These are phyloP conservation scores for Alectoris magna DNA, from an alignment of 2,797 vertebrate species.

Conservation along the genomic window DNA sequence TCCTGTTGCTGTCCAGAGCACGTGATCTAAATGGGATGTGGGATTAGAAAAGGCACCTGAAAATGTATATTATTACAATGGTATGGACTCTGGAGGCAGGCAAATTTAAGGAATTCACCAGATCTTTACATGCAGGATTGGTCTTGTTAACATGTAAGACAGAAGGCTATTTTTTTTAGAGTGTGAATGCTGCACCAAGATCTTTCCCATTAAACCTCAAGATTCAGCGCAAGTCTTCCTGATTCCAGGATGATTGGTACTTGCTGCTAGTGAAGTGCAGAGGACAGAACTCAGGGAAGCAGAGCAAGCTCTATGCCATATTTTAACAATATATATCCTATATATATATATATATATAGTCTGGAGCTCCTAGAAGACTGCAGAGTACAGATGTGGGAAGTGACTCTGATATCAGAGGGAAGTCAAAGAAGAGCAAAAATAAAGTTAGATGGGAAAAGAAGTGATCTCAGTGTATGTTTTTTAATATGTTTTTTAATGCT, in stretches of 20 bases:
- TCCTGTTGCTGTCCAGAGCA: slow-evolving; percentile 67
- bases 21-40: slow-evolving; percentile 58
- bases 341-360: neutral
- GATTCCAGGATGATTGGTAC: neutral
- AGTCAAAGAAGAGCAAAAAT: slow-evolving; percentile 25
- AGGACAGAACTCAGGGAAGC: slow-evolving; percentile 20
- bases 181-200: neutral
- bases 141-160: neutral
- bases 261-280: neutral
- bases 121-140: neutral
- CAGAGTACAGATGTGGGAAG: slow-evolving; percentile 39
- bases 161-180: neutral
- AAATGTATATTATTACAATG: neutral
- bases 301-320: neutral
- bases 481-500: neutral
- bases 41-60: neutral
- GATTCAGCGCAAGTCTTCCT: neutral
- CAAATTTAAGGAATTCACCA: neutral
- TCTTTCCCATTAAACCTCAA: neutral
- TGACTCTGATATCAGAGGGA: slow-evolving; percentile 45
- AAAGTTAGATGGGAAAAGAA: neutral
- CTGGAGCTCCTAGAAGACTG: slow-evolving; percentile 31
- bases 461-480: neutral
- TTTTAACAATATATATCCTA: neutral
- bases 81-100: neutral